Evolutionary conservation across 37 sponge, comb jelly and placozoan genomes (phyloP).

Genomic region (Chondrosia reniformis): DNA sequence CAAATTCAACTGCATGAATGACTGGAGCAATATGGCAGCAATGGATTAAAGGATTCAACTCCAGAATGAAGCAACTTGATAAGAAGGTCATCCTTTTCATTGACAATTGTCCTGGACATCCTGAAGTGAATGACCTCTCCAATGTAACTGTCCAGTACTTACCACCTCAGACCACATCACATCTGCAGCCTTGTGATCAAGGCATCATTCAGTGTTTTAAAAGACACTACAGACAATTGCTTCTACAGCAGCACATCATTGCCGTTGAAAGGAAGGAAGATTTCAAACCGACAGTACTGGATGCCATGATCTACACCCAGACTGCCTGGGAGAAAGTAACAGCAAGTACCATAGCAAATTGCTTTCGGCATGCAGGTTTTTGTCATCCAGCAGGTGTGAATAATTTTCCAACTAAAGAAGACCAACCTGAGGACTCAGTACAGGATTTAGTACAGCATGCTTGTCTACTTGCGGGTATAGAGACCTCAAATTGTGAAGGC

Average conservation of each 20-base stretch:
- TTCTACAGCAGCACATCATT: slow-evolving; percentile 13
- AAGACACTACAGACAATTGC: slow-evolving; percentile 10
- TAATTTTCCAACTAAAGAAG: background rate
- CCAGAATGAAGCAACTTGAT: background rate
- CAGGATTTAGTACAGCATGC: slow-evolving; percentile 1
- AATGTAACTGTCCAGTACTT: slow-evolving; percentile 14
- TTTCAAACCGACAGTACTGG: background rate
- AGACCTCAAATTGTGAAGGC: slow-evolving; percentile 13
- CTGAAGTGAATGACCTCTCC: background rate
- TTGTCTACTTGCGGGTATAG: slow-evolving; percentile 7
- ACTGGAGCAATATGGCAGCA: slow-evolving; percentile 10
- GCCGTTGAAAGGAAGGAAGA: slow-evolving; percentile 16
- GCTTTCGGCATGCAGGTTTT: slow-evolving; percentile 30
- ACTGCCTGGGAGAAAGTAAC: slow-evolving; percentile 12
- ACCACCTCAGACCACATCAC: slow-evolving; percentile 22
- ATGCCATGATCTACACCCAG: slow-evolving; percentile 10
- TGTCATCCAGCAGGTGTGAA: background rate
- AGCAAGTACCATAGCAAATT: slow-evolving; percentile 22
- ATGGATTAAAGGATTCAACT: background rate
- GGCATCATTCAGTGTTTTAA: slow-evolving; percentile 10
- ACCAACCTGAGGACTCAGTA: background rate
- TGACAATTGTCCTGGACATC: slow-evolving; percentile 15
- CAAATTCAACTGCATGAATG: slow-evolving; percentile 15
- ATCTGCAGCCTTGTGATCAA: slow-evolving; percentile 30
- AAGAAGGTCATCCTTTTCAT: slow-evolving; percentile 2